Conservation (phyloP, 2,113 vertebrate genomes). For the Hiodon alosoides region DNA sequence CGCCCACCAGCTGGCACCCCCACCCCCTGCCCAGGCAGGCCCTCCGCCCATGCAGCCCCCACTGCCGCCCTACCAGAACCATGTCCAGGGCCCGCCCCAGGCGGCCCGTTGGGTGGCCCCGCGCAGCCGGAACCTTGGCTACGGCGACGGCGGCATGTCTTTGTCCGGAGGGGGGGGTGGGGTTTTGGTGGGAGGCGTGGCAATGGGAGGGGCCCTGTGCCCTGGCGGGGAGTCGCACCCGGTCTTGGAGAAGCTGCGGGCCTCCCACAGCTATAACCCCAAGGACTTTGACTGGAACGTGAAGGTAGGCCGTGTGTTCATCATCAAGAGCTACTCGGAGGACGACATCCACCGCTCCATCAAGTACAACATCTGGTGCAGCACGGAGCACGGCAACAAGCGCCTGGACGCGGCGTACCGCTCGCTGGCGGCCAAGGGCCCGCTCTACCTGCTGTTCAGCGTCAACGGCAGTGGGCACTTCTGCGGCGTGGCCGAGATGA, state of each 20-base stretch:
- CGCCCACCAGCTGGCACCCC: conserved; percentile 44
- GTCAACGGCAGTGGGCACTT: conserved; percentile 98
- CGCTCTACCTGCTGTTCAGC: conserved; percentile 91
- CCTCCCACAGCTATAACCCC: conserved; percentile 94
- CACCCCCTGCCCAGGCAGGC: conserved; percentile 67
- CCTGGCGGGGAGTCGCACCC: conserved; percentile 74
- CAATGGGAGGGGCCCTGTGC: conserved; percentile 56
- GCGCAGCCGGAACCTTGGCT: conserved; percentile 78
- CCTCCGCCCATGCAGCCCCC: conserved; percentile 29
- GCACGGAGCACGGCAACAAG: conserved; percentile 85
- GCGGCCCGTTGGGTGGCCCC: conserved; percentile 91
- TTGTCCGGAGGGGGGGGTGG: conserved; percentile 54
- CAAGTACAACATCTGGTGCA: conserved; percentile 98
- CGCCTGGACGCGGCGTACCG: conserved; percentile 75
- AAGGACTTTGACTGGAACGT: conserved; percentile 81
- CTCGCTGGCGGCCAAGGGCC: conserved; percentile 83
- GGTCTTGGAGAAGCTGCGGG: conserved; percentile 88
- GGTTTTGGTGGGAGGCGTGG: conserved; percentile 73
- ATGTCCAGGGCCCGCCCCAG: conserved; percentile 66
- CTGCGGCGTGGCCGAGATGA: conserved; percentile 97
- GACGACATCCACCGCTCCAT: conserved; percentile 96
- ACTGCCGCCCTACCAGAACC: conserved; percentile 66
- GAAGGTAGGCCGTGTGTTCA: conserved; percentile 89
- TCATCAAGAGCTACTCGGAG: conserved; percentile 87
- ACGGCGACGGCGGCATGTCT: conserved; percentile 60